Percentiles rank a stretch among this genome's conserved stretches.
Conservation (phyloP, 2,888 invertebrate species). For the Conistra vaccinii region DNA sequence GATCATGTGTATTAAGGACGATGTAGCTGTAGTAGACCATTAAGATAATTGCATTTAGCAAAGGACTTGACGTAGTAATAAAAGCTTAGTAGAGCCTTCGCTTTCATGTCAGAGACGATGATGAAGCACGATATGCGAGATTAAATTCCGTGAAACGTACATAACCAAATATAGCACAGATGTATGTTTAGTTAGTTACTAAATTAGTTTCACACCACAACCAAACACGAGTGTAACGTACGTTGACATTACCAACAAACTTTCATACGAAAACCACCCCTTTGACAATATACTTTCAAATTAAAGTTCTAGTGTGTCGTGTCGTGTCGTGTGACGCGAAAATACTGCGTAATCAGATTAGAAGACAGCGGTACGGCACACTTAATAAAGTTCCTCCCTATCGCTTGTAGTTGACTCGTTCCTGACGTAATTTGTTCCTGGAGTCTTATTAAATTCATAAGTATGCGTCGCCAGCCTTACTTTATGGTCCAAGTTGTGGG, state of each 20-base stretch:
- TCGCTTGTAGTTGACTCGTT: conserved; percentile 74
- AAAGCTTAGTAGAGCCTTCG: neutral
- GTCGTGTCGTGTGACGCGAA: conserved; percentile 59
- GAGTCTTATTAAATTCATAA: conserved; percentile 87
- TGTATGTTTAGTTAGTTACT: conserved; percentile 44
- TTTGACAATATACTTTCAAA: conserved; percentile 50
- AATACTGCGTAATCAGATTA: conserved; percentile 71
- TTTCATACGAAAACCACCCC: conserved; percentile 30
- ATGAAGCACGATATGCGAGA: conserved; percentile 19
- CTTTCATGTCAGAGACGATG: conserved; percentile 5
- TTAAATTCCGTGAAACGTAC: conserved; percentile 34
- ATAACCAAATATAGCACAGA: conserved; percentile 23
- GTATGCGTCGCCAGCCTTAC: conserved; percentile 76
- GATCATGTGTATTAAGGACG: neutral
- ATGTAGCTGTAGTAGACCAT: neutral
- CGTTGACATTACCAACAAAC: conserved; percentile 31
- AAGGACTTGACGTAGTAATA: neutral
- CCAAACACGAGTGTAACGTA: conserved; percentile 23
- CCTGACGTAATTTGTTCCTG: conserved; percentile 81
- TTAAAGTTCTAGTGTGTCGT: conserved; percentile 59
- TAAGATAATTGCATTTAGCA: neutral
- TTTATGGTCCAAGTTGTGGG: conserved; percentile 71
- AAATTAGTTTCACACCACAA: conserved; percentile 52
- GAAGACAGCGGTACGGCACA: conserved; percentile 64
- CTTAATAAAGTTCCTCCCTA: conserved; percentile 72